Evolutionary conservation across 2,797 vertebrate species (phyloP).

Genomic region (Ateles fusciceps): DNA sequence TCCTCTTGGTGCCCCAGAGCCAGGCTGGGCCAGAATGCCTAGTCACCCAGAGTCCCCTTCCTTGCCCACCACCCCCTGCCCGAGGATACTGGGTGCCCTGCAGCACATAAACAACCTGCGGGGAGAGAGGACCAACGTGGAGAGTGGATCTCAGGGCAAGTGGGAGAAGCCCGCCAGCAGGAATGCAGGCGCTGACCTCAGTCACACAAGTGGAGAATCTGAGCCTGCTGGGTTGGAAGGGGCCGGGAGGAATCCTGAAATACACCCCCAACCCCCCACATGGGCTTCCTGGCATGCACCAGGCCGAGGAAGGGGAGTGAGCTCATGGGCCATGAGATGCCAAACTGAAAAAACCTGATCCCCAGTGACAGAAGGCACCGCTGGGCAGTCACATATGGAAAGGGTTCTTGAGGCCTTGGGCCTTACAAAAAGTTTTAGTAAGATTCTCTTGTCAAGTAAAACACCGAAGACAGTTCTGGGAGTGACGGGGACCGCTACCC

Average conservation of each 20-base stretch:
- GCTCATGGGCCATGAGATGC: conserved; percentile 50
- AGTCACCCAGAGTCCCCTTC: neutral
- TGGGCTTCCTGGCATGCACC: conserved; percentile 27
- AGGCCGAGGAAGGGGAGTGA: neutral
- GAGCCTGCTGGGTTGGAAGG: conserved; percentile 28
- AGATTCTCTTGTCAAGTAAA: neutral
- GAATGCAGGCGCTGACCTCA: conserved; percentile 36
- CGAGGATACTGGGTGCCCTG: neutral
- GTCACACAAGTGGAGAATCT: conserved; percentile 52
- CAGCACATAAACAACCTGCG: neutral
- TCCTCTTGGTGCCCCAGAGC: neutral
- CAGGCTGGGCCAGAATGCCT: neutral
- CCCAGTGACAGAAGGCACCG: neutral
- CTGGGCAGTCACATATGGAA: neutral
- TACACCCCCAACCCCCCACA: neutral
- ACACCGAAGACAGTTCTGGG: neutral
- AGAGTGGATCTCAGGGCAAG: neutral
- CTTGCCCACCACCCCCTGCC: neutral
- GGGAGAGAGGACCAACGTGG: accelerated
- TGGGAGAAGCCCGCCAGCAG: neutral
- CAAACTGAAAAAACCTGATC: neutral
- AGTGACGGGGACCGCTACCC: neutral
- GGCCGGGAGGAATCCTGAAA: neutral
- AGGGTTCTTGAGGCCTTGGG: neutral
- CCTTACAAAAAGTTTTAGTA: neutral